Evolutionary conservation across 2,113 vertebrate genomes (phyloP).

Genomic region (Silurus asotus): DNA sequence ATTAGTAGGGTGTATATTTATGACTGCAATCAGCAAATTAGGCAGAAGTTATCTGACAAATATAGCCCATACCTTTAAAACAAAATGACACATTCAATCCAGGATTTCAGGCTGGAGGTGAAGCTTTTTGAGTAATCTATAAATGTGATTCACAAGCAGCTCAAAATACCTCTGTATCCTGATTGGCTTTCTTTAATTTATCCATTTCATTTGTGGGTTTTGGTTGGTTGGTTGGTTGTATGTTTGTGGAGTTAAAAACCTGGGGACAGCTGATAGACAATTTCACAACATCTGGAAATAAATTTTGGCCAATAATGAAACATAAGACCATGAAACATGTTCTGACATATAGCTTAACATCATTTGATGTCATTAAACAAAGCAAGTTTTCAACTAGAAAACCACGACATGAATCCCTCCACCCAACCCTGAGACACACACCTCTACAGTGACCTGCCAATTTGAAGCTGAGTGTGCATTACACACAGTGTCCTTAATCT

Average conservation of each 20-base stretch:
- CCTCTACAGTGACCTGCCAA: background rate
- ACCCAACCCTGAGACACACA: background rate
- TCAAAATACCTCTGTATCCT: background rate
- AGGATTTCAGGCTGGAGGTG: background rate
- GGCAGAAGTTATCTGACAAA: background rate
- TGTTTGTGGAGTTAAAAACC: background rate
- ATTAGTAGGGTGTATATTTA: background rate
- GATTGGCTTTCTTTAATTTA: background rate
- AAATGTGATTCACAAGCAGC: background rate
- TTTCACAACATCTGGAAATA: background rate
- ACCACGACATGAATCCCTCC: background rate
- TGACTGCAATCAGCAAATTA: background rate
- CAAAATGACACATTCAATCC: background rate
- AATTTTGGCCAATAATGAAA: background rate
- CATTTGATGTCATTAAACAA: background rate
- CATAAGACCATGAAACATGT: background rate
- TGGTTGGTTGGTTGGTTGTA: background rate
- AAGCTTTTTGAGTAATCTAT: background rate
- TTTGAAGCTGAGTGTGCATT: constrained; percentile 8
- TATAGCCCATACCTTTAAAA: background rate
- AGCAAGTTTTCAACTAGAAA: background rate
- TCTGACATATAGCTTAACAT: background rate
- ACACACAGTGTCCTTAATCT: background rate
- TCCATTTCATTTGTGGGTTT: background rate
- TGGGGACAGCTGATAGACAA: background rate